Base-by-base conservation (phyloP, 2,888 invertebrate species). In the Limnephilus lunatus region DNA sequence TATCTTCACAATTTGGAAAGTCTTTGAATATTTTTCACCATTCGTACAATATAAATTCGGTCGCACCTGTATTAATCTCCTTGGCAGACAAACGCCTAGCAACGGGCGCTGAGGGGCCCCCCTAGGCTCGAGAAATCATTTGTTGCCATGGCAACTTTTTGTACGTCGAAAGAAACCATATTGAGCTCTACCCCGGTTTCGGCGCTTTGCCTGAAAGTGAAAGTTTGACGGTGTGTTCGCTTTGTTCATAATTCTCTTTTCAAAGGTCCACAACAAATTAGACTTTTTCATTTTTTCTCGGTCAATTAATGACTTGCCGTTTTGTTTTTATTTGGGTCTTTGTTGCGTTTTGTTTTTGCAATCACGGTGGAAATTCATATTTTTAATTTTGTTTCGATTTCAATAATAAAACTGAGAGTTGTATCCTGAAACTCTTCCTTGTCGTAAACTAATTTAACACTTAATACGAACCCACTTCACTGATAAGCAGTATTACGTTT, bases 121-220 rank as follows among this genome's bases (percentile, higher is more conserved):
- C 44, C 44, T 25, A 39, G 53, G 48, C 53, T 39, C 32, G 80
- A 80, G 81, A 89, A 80, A 81, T 32, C 88, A 35, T 80, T 53
- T n/a, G 80, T 80, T 32, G 80, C 88, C 88, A 35, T 80, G 88
- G n/a, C 39, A 80, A 30, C 80, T 80, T 89, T 80, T 89, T 89
- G 88, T 39, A 89, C 80, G 39, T 80, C 35, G 81, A 32, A 89
- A 86, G 86, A 86, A 86, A 86, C 85, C 85, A 35, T 39, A 85
- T 39, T 85, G 31, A 25, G 32, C 88, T 89, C n/a, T 89, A 81
- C 88, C 88, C 80, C 88, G 88, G 39, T 89, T 89, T 80, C 87
- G n/a, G 35, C 39, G 31, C 53, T 80, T 80, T 32, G 68, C 80
- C 31, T 80, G 39, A 89, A 89, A 89, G 88, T 89, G 88, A 80